Evolutionary conservation across 2,113 vertebrate species (phyloP).

Genomic region (Ibidorhyncha struthersii): DNA sequence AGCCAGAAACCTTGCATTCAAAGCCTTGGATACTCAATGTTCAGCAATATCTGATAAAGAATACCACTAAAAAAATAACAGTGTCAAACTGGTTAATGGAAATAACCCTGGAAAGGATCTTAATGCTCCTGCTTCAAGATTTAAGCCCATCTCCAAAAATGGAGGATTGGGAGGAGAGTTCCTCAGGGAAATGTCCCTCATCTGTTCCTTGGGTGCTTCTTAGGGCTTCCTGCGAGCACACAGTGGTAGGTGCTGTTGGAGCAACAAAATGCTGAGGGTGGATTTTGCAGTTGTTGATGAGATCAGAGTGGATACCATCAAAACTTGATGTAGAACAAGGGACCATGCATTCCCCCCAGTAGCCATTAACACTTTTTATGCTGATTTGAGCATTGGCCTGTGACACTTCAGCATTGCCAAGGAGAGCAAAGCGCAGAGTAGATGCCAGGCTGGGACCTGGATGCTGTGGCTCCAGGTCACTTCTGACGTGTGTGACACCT

Average conservation of each 20-base stretch:
- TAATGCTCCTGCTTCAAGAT: neutral
- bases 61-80: neutral
- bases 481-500: neutral
- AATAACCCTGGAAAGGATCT: neutral
- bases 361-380: neutral
- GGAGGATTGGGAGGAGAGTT: neutral
- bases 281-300: neutral
- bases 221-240: neutral
- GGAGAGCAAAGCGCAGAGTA: neutral
- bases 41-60: neutral
- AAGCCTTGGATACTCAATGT: neutral
- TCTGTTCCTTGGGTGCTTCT: neutral
- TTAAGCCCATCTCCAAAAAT: neutral
- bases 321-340: neutral
- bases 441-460: neutral
- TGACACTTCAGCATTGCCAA: neutral
- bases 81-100: neutral
- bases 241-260: neutral
- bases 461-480: neutral
- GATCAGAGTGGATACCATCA: neutral
- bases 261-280: neutral
- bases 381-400: neutral
- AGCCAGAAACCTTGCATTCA: neutral
- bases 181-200: neutral
- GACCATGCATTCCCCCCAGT: neutral